A percentile compares a stretch with the other conserved stretches of the same genome.
Conservation (phyloP, 2,888 invertebrate genomes). For the Callosobruchus maculatus region DNA sequence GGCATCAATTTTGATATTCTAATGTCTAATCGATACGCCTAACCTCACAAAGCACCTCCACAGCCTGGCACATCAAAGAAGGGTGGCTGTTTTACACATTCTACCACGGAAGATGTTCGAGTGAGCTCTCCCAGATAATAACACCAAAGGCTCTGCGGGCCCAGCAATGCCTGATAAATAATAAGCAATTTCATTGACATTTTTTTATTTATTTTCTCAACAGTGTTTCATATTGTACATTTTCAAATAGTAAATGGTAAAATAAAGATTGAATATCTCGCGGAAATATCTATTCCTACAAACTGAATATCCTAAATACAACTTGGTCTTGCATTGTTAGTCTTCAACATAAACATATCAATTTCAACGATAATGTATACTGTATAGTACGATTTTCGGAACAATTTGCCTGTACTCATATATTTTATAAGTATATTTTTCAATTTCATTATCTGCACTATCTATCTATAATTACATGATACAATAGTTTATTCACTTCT, state of each 20-base stretch:
- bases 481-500: constrained; percentile 7
- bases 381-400: neutral
- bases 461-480: constrained; percentile 17
- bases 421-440: constrained; percentile 22
- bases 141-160: no score
- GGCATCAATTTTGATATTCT: no score
- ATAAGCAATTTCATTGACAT: neutral
- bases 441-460: constrained; percentile 15
- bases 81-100: no score
- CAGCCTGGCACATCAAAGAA: no score
- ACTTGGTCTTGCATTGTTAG: constrained; percentile 28
- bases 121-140: no score
- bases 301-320: constrained; percentile 26
- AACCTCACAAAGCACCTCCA: no score
- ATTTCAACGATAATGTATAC: constrained; percentile 10
- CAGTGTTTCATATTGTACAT: neutral
- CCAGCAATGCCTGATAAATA: neutral
- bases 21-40: no score
- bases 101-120: no score
- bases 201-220: neutral
- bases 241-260: neutral
- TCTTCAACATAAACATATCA: constrained; percentile 7
- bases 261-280: neutral
- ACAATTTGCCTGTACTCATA: neutral
- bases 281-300: constrained; percentile 17